Evolutionary conservation across 2,888 invertebrate species (phyloP).

Genomic region (Alviniconcha strummeri): DNA sequence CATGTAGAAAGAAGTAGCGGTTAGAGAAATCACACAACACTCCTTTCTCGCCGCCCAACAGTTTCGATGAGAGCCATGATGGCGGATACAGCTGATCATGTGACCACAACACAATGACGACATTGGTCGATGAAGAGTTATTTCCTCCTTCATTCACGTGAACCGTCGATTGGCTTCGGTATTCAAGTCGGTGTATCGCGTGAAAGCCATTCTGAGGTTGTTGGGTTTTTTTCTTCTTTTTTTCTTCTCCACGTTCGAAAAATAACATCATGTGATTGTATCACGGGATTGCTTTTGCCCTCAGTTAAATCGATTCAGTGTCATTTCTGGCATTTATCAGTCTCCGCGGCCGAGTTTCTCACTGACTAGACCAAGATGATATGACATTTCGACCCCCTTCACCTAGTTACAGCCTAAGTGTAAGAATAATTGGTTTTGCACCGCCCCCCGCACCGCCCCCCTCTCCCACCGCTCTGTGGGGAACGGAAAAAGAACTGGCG

Average conservation of each 20-base stretch:
- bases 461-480: too few relatives aligned
- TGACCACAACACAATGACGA: slow-evolving; percentile 35
- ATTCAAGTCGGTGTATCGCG: neutral
- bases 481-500: too few relatives aligned
- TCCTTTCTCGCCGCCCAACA: neutral
- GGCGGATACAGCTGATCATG: slow-evolving; percentile 33
- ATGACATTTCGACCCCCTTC: too few relatives aligned
- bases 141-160: slow-evolving; percentile 17
- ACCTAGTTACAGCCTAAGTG: too few relatives aligned
- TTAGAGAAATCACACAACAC: neutral
- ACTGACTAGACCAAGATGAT: too few relatives aligned
- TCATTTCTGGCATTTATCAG: too few relatives aligned
- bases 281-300: too few relatives aligned
- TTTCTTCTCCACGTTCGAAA: neutral
- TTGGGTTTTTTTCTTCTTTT: neutral
- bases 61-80: slow-evolving; percentile 25
- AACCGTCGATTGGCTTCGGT: slow-evolving; percentile 4
- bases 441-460: too few relatives aligned
- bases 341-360: too few relatives aligned
- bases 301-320: too few relatives aligned
- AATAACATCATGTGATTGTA: too few relatives aligned
- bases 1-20: neutral
- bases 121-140: slow-evolving; percentile 21
- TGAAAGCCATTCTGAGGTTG: neutral
- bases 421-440: too few relatives aligned